phyloP scores from a whole-genome alignment of 2,113 vertebrate species.

The Dicerorhinus sumatrensis region DNA sequence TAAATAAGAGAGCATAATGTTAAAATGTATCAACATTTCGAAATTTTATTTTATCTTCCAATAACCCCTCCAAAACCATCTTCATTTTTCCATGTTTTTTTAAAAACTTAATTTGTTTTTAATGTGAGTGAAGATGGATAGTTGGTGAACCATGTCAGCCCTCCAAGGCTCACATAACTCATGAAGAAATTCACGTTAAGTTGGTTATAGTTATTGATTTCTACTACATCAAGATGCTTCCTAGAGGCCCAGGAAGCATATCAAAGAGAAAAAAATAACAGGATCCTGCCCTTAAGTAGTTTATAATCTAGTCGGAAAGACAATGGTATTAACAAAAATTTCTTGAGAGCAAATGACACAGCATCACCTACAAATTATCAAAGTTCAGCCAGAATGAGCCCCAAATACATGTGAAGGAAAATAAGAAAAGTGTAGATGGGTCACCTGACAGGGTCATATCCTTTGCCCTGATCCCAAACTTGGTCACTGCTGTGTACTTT shows the following conservation, averaged over 20 bases:
- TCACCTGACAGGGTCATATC: not conserved
- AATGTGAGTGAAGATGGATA: not conserved
- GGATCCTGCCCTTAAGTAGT: not conserved
- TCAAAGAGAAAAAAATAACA: not conserved
- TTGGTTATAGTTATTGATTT: constrained; percentile 32
- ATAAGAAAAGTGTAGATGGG: not conserved
- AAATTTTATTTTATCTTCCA: not conserved
- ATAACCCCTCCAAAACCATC: not conserved
- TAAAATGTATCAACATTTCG: not conserved
- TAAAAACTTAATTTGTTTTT: not conserved
- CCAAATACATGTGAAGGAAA: not conserved
- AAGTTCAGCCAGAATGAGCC: not conserved
- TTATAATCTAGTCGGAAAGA: constrained; percentile 5
- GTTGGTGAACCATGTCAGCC: not conserved
- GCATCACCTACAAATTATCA: constrained; percentile 36
- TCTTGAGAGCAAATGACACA: not conserved
- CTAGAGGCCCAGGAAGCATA: not conserved
- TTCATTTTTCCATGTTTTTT: not conserved
- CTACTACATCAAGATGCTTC: not conserved
- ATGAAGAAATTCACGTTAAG: not conserved
- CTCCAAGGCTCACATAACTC: not conserved
- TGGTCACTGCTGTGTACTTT: not conserved
- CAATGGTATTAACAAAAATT: not conserved
- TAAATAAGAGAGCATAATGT: constrained; percentile 11
- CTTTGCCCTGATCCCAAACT: not conserved